phyloP scores from a whole-genome alignment of 30 jellyfish, hydroid and myxozoan species.

The Turritopsis dohrnii region DNA sequence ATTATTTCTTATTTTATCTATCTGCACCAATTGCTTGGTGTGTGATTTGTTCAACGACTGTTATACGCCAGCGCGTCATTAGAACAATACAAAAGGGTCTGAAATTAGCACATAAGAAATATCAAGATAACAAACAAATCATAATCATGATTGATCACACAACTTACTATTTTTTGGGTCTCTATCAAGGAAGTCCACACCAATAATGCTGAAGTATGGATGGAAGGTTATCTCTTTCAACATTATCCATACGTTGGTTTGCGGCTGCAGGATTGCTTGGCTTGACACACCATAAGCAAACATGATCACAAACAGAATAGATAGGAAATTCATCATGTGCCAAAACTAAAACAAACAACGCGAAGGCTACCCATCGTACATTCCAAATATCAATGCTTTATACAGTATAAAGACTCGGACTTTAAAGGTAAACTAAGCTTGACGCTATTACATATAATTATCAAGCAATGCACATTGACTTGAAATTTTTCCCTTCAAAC shows the following conservation, averaged over 20 bases:
- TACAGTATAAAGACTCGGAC: neutral
- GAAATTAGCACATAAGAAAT: too few species aligned
- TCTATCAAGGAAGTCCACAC: neutral
- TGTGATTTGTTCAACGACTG: too few species aligned
- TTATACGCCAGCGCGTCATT: too few species aligned
- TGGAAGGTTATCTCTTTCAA: neutral
- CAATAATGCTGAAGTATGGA: conserved; percentile 7
- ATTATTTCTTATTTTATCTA: too few species aligned
- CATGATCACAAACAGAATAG: conserved; percentile 1
- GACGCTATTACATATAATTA: too few species aligned
- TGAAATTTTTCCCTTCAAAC: too few species aligned
- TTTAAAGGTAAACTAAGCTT: too few species aligned
- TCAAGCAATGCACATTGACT: too few species aligned
- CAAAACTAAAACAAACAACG: neutral
- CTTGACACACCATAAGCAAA: neutral
- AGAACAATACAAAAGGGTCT: too few species aligned
- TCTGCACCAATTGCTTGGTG: too few species aligned
- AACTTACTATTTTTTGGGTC: neutral
- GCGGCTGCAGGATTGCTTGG: neutral
- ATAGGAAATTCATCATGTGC: neutral
- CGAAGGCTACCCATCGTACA: neutral
- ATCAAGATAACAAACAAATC: too few species aligned
- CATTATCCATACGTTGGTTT: neutral
- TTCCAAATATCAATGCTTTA: too few species aligned
- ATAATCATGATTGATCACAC: neutral